Conservation (phyloP, 2,888 invertebrate genomes). For the Acronicta alni region DNA sequence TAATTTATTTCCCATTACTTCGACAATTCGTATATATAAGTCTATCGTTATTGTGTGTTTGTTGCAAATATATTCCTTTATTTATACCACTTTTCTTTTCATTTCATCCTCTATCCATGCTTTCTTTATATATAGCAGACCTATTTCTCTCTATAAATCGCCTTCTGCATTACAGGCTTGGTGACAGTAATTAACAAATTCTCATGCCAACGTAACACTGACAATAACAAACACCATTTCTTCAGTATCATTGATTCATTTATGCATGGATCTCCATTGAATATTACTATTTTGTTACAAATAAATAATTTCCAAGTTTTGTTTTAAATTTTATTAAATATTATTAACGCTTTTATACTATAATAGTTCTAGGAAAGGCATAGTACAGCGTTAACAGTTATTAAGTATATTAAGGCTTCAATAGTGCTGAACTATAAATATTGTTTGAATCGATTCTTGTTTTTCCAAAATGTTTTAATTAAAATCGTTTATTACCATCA, state of each 20-base stretch:
- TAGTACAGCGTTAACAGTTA: slow-evolving; percentile 81
- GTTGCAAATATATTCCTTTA: slow-evolving; percentile 89
- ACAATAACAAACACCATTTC: slow-evolving; percentile 87
- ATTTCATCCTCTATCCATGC: slow-evolving; percentile 88
- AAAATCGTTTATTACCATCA: slow-evolving; percentile 32
- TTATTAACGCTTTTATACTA: slow-evolving; percentile 81
- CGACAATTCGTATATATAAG: slow-evolving; percentile 78
- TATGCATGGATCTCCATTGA: slow-evolving; percentile 87
- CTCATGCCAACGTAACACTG: slow-evolving; percentile 77
- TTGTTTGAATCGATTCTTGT: slow-evolving; percentile 65
- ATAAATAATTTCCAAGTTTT: slow-evolving; percentile 68
- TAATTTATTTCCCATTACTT: slow-evolving; percentile 77
- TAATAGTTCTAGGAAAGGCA: slow-evolving; percentile 84
- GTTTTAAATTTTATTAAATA: slow-evolving; percentile 75
- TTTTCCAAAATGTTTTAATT: slow-evolving; percentile 62
- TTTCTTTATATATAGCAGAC: slow-evolving; percentile 85
- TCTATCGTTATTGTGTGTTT: slow-evolving; percentile 87
- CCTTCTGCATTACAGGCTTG: slow-evolving; percentile 81
- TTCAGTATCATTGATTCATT: slow-evolving; percentile 87
- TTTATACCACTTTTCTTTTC: slow-evolving; percentile 88
- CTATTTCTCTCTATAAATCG: slow-evolving; percentile 80
- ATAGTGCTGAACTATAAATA: slow-evolving; percentile 76
- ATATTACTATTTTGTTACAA: slow-evolving; percentile 74
- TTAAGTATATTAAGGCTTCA: slow-evolving; percentile 71
- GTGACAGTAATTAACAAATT: slow-evolving; percentile 82